Conservation (phyloP, 2,113 vertebrate species). For the Rhinoptilus africanus region DNA sequence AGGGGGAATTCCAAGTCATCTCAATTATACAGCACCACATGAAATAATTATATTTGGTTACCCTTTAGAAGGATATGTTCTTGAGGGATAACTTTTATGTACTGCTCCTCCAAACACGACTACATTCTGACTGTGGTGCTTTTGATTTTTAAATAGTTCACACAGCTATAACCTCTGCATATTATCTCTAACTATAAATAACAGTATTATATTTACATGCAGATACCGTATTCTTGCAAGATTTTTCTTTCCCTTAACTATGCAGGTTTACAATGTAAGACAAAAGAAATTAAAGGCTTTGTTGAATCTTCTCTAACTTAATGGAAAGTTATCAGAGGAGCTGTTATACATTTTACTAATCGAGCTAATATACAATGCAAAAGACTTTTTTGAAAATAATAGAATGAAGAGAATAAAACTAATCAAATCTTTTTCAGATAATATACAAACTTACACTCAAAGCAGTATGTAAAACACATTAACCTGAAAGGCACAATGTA, state of each 20-base stretch:
- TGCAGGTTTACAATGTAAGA: background rate
- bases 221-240: background rate
- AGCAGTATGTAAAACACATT: background rate
- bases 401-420: slow-evolving; percentile 4
- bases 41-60: slow-evolving; percentile 52
- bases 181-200: background rate
- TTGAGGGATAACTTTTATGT: slow-evolving; percentile 2
- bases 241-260: background rate
- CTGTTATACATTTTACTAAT: background rate
- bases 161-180: background rate
- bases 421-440: background rate
- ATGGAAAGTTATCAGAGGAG: background rate
- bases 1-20: slow-evolving; percentile 39
- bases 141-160: slow-evolving; percentile 49
- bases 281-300: slow-evolving; percentile 14
- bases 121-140: background rate
- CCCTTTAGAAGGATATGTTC: slow-evolving; percentile 10
- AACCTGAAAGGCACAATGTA: background rate
- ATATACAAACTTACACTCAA: background rate
- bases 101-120: background rate
- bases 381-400: background rate
- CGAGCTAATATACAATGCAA: background rate
- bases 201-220: background rate
- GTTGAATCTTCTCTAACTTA: background rate
- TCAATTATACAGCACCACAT: slow-evolving; percentile 43